A percentile compares a stretch with the other conserved stretches of the same genome.
phyloP scores from a whole-genome alignment of 2,113 vertebrate genomes.

The Neotoma lepida region DNA sequence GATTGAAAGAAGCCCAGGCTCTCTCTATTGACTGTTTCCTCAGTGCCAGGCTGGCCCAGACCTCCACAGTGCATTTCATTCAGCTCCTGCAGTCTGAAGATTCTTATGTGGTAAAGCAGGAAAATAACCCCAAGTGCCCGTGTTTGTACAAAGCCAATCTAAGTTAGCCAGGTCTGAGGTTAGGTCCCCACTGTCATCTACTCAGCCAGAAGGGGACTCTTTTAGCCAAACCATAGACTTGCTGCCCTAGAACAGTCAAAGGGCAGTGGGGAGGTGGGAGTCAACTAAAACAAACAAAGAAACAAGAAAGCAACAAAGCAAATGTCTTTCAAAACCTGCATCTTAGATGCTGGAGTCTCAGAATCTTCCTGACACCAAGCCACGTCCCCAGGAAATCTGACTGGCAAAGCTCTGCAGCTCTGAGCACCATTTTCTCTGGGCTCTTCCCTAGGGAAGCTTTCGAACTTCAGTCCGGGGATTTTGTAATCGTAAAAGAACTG shows the following conservation, averaged over 20 bases:
- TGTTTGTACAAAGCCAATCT: slow-evolving; percentile 49
- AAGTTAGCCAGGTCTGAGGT: slow-evolving; percentile 29
- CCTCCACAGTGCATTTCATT: neutral
- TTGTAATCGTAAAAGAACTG: neutral
- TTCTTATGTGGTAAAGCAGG: neutral
- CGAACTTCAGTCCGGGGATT: slow-evolving; percentile 13
- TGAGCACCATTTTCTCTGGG: slow-evolving; percentile 1
- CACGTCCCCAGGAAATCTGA: slow-evolving; percentile 10
- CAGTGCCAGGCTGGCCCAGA: neutral
- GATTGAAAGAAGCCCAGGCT: slow-evolving; percentile 11
- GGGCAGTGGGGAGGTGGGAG: neutral
- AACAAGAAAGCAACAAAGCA: neutral
- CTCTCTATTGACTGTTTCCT: slow-evolving; percentile 12
- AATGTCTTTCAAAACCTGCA: neutral
- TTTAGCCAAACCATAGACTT: neutral
- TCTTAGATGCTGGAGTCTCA: slow-evolving; percentile 34
- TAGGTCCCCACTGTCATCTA: slow-evolving; percentile 6
- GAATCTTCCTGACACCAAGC: slow-evolving; percentile 53
- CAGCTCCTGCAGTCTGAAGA: neutral
- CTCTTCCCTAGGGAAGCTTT: neutral
- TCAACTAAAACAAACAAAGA: neutral
- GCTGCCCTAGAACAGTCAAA: neutral
- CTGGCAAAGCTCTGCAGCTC: fast-evolving
- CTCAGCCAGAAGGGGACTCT: slow-evolving; percentile 21
- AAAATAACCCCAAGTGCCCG: neutral